Base-by-base conservation (phyloP, 2,888 invertebrate species). In the Drosophila cracens region DNA sequence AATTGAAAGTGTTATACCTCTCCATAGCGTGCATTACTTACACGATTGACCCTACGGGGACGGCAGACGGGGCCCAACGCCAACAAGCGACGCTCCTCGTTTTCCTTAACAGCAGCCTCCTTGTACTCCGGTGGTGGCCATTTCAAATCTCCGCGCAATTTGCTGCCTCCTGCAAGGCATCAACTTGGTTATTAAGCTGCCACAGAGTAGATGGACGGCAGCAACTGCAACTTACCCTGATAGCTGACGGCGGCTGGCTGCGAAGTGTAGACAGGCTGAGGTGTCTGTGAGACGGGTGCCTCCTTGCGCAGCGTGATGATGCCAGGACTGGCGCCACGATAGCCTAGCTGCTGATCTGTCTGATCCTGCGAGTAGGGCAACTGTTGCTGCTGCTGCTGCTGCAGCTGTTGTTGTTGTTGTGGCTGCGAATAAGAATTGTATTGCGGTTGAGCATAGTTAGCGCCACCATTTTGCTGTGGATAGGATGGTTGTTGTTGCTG, bases 111-210 rank as follows among this genome's bases (percentile, higher is more conserved):
- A 68, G 96, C 95, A 74, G 96, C 96, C 83, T 95, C 95, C 93
- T 95, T 96, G 90, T 96, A 96, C 82, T 95, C 94, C 92, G 95
- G 96, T 83, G 97, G 97, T 89, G 97, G 97, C 97, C 97, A 97
- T 93, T 97, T 97, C 92, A 96, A 94, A 93, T 97, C 97, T 85
- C 97, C 97, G 90, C 97, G 95, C 95, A 97, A 96, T 93, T 96
- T 96, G 93, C 95, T 95, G 92, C 96, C 96, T 94, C 96, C 96
- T 96, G 18, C 74, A 67, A 60, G 1, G 8, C 16, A 54, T 25
- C 0, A 27, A 54, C 16, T 33, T 4, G 1, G 10, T 52, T 33
- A 34, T 1, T 25, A n/a, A 10, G 52, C 13, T 38, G 46, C 4
- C 46, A 4, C 46, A 7, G 4, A 8, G 11, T 16, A 16, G 5